Percentiles rank a stretch among this genome's conserved stretches.
These are phyloP conservation scores for Litoditis marina DNA, from an alignment of 2,888 invertebrate species.

Conservation along the genomic window DNA sequence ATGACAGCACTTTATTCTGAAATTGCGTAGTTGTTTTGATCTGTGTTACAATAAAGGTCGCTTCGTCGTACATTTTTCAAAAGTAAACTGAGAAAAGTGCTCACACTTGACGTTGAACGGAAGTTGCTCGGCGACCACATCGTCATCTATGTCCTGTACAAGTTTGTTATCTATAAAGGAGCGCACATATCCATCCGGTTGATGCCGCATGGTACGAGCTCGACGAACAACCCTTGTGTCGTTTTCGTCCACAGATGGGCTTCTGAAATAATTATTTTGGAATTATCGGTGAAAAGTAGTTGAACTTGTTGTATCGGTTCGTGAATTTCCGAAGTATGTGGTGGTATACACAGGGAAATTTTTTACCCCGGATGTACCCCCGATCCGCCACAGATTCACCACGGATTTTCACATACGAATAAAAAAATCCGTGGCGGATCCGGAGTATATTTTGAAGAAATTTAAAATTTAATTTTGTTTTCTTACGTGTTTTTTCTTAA, in stretches of 20 bases:
- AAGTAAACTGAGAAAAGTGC: constrained; percentile 4
- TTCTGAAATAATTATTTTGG: background rate
- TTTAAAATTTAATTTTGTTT: too few species aligned
- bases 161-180: constrained; percentile 50
- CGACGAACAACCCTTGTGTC: constrained; percentile 35
- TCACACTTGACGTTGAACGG: constrained; percentile 46
- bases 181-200: constrained; percentile 46
- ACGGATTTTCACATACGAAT: too few species aligned
- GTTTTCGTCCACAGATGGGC: background rate
- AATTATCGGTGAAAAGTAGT: background rate
- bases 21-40: too few species aligned
- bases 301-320: too few species aligned
- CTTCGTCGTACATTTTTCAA: background rate
- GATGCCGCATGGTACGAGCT: constrained; percentile 47
- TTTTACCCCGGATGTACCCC: too few species aligned
- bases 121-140: constrained; percentile 45
- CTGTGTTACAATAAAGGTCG: background rate
- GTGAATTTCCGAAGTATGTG: too few species aligned
- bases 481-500: too few species aligned
- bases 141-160: constrained; percentile 42
- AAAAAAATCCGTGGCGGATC: too few species aligned
- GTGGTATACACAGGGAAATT: too few species aligned
- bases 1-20: too few species aligned
- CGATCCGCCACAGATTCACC: too few species aligned
- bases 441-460: too few species aligned